Evolutionary conservation across 1,140 invertebrate species (phyloP), one percentile per base, ranked within the genome.

Genomic region (Zeugodacus cucurbitae): DNA sequence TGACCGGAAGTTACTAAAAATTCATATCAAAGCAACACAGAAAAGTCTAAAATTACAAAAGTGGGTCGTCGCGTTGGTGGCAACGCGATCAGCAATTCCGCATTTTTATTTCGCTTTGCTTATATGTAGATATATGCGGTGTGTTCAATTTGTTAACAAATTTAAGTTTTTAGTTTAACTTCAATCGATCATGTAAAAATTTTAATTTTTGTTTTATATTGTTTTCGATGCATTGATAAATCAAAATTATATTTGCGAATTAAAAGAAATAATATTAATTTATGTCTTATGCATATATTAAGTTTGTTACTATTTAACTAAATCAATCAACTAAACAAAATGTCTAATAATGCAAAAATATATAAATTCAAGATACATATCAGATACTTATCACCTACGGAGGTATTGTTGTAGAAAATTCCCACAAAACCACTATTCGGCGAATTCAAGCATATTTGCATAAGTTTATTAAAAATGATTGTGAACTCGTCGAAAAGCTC

Each of bases 341-440:
- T 54, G 48, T 17, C 20, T 54, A 54, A 17, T 20, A 54, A 48
- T 48, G 44, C 10, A 11, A 14, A 48, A 48, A 17, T 54, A 54
- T 54, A 54, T 54, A 54, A 54, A 54, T 54, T 54, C 48, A 20
- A 17, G 14, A 54, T 54, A 37, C 67, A 37, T 17, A 67, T 29
- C 64, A 67, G 2, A 29, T 67, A 29, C 74, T 22, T 26, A 26
- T 82, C 74, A 82, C 4, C n/a, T 1, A 22, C 3, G 5, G 48
- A 37, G 2, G 20, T 7, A 29, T 20, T 37, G 0, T n/a, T 22
- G 20, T 41, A 74, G 5, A 41, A 82, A 82, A 54, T 74, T 74
- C 67, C 74, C 74, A 82, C 74, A n/a, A 48, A 82, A 82, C 74
- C 4, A 82, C 74, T 48, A 82, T 48, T 44, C 41, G 44, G 20